A percentile compares a stretch with the other conserved stretches of the same genome.
Conservation (phyloP, 2,888 invertebrate species). For the Galerucella pusilla region DNA sequence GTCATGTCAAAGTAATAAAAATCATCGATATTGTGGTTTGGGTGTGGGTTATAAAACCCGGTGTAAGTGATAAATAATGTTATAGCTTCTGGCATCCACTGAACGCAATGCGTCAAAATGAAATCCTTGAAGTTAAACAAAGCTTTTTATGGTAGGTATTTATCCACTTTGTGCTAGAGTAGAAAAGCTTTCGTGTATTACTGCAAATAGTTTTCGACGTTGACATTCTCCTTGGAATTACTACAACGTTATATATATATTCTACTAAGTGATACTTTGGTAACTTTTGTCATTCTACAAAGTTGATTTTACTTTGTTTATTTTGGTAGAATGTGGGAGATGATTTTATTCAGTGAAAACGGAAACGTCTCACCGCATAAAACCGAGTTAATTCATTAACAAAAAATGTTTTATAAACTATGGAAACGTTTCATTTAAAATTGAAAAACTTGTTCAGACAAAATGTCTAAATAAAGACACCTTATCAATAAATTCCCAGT, state of each 20-base stretch:
- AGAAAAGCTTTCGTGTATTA: constrained; percentile 22
- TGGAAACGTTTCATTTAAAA: no score
- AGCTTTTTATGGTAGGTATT: constrained; percentile 28
- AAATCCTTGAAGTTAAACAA: constrained; percentile 33
- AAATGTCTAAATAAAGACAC: no score
- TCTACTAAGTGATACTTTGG: constrained; percentile 30
- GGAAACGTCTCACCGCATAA: no score
- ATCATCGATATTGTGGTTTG: constrained; percentile 34
- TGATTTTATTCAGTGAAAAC: neutral
- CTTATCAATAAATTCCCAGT: no score
- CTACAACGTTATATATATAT: constrained; percentile 19
- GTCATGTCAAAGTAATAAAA: constrained; percentile 41
- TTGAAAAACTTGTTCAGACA: no score
- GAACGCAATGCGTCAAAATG: constrained; percentile 37
- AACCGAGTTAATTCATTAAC: no score
- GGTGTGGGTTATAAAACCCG: constrained; percentile 28
- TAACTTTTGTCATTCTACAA: constrained; percentile 2
- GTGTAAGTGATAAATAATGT: constrained; percentile 42
- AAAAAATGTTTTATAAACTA: no score
- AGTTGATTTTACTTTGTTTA: neutral
- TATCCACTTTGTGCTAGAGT: constrained; percentile 21
- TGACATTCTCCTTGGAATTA: constrained; percentile 21
- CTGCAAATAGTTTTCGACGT: constrained; percentile 25
- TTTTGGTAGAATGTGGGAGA: neutral
- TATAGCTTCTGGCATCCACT: constrained; percentile 32